These are phyloP conservation scores for Ceratosolen fusciceps DNA, from an alignment of 1,140 invertebrate species.

Conservation along the genomic window DNA sequence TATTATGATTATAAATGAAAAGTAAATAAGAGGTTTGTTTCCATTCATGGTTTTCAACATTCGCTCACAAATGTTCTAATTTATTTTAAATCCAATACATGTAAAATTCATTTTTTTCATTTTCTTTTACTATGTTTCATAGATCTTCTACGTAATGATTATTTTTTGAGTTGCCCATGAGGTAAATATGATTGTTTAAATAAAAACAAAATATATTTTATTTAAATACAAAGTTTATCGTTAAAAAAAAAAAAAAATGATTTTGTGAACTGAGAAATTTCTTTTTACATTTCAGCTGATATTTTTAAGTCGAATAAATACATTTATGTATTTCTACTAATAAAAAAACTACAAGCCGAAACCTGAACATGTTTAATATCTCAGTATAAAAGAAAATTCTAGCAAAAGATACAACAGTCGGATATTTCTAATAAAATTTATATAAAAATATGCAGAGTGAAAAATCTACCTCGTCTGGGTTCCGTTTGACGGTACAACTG, in stretches of 20 bases:
- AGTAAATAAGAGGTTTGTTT: conserved; percentile 20
- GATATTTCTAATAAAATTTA: conserved; percentile 44
- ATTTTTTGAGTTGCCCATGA: conserved; percentile 17
- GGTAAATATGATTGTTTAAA: conserved; percentile 19
- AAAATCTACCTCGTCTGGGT: conserved; percentile 43
- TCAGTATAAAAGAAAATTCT: conserved; percentile 12
- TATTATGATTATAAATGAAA: conserved; percentile 17
- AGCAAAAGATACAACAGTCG: conserved; percentile 1
- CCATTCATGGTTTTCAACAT: background rate
- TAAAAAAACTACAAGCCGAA: conserved; percentile 39
- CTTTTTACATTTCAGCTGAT: conserved; percentile 5
- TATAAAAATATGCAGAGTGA: conserved; percentile 50
- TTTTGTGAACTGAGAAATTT: conserved; percentile 26
- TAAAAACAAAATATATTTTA: conserved; percentile 29
- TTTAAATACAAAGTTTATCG: conserved; percentile 33
- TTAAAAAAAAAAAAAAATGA: conserved; percentile 27
- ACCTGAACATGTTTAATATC: conserved; percentile 17
- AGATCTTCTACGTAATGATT: conserved; percentile 37
- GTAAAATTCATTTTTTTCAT: conserved; percentile 26
- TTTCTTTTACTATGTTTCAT: conserved; percentile 32
- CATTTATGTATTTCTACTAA: conserved; percentile 26
- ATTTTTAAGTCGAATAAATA: conserved; percentile 33
- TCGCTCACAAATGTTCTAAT: background rate
- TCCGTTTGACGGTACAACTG: conserved; percentile 46
- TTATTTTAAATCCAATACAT: conserved; percentile 5